A percentile compares a stretch with the other conserved stretches of the same genome.
phyloP scores from a whole-genome alignment of 2,888 invertebrate species.

The Microctonus brassicae region DNA sequence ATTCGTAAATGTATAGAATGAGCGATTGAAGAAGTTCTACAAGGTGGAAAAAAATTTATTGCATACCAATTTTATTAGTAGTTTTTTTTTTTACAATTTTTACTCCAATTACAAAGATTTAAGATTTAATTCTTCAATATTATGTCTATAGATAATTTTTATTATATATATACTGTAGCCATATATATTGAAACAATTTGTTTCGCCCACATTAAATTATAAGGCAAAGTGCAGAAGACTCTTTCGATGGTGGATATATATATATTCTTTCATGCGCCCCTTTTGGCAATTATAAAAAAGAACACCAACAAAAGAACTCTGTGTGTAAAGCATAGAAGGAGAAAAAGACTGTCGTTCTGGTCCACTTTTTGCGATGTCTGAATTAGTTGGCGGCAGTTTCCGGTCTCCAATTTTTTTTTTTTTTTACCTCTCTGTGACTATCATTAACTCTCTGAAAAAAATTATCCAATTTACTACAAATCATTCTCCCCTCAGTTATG shows the following conservation, averaged over 20 bases:
- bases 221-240: background rate
- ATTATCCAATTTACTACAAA: slow-evolving; percentile 21
- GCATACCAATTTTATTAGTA: too few relatives aligned
- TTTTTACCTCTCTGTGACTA: slow-evolving; percentile 37
- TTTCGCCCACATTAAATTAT: background rate
- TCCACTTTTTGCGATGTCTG: slow-evolving; percentile 59
- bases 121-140: too few relatives aligned
- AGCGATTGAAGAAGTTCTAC: background rate
- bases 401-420: slow-evolving; percentile 46
- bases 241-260: background rate
- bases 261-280: background rate
- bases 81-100: too few relatives aligned
- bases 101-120: too few relatives aligned
- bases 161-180: too few relatives aligned
- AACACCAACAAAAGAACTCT: background rate
- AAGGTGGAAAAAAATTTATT: background rate
- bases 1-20: background rate
- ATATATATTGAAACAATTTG: background rate
- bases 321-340: background rate
- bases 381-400: slow-evolving; percentile 64
- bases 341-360: slow-evolving; percentile 40
- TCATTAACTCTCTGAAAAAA: slow-evolving; percentile 51
- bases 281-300: background rate
- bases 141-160: too few relatives aligned
- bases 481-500: background rate